Conservation (phyloP, 2,113 vertebrate genomes). For the Notarius quadriscutis region DNA sequence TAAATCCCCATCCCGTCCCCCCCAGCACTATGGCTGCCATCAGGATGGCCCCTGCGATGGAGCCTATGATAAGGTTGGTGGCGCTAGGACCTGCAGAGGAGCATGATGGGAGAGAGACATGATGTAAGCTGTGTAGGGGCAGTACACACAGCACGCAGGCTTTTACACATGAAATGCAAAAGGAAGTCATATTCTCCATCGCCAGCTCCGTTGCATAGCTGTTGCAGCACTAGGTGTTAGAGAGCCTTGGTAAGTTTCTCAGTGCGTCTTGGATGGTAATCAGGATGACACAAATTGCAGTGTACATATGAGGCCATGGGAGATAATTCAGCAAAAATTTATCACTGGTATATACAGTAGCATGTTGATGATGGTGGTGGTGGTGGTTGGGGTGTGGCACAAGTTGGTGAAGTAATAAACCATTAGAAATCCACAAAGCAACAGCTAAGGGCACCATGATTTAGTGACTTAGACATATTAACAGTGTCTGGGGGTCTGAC, state of each 20-base stretch:
- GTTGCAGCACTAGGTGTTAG: neutral
- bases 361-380: slow-evolving; percentile 20
- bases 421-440: slow-evolving; percentile 5
- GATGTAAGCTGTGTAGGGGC: slow-evolving; percentile 59
- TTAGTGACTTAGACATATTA: slow-evolving; percentile 13
- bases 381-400: slow-evolving; percentile 15
- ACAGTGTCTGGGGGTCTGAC: slow-evolving; percentile 19
- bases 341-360: slow-evolving; percentile 1
- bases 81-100: slow-evolving; percentile 99
- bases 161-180: slow-evolving; percentile 50
- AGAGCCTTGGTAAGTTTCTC: slow-evolving; percentile 5
- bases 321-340: neutral
- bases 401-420: slow-evolving; percentile 1
- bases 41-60: slow-evolving; percentile 99
- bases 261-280: neutral
- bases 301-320: slow-evolving; percentile 11
- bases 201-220: slow-evolving; percentile 5
- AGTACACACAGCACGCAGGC: slow-evolving; percentile 49
- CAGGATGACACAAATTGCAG: neutral
- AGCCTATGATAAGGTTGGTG: slow-evolving; percentile 99
- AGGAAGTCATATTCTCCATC: slow-evolving; percentile 29
- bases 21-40: slow-evolving; percentile 99
- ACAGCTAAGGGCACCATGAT: neutral
- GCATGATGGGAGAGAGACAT: slow-evolving; percentile 91
- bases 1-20: slow-evolving; percentile 99